A percentile compares a stretch with the other conserved stretches of the same genome.
These are phyloP conservation scores for Spialia ferax DNA, from an alignment of 2,888 invertebrate genomes.

Conservation along the genomic window DNA sequence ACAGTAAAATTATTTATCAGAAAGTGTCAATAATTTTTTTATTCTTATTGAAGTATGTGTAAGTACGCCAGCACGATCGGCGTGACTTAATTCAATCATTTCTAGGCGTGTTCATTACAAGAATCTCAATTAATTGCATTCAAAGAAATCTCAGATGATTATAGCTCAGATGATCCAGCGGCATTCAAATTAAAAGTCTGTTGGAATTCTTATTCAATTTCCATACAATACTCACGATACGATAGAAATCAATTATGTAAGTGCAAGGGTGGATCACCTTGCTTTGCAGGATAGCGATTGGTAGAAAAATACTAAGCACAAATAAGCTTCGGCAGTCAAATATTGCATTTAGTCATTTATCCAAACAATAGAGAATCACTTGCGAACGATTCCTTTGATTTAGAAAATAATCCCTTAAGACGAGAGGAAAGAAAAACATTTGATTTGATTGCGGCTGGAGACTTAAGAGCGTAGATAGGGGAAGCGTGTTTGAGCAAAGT, in stretches of 20 bases:
- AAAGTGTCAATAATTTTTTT: neutral
- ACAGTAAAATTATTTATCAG: no score
- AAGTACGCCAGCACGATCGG: no score
- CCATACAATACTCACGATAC: constrained; percentile 73
- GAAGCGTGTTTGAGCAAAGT: constrained; percentile 27
- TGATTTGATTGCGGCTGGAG: constrained; percentile 33
- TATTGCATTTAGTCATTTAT: constrained; percentile 24
- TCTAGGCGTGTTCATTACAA: constrained; percentile 55
- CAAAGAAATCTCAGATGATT: constrained; percentile 81
- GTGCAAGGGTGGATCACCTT: constrained; percentile 60
- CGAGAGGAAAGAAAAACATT: constrained; percentile 31
- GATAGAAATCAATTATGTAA: constrained; percentile 81
- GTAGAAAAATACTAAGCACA: constrained; percentile 18
- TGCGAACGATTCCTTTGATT: constrained; percentile 31
- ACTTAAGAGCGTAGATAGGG: constrained; percentile 14
- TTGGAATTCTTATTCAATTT: constrained; percentile 79
- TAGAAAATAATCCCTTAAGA: constrained; percentile 30
- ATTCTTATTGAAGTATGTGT: neutral
- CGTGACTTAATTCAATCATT: constrained; percentile 61
- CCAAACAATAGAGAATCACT: constrained; percentile 28
- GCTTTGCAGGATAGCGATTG: constrained; percentile 17
- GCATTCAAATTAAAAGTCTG: constrained; percentile 79
- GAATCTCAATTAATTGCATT: constrained; percentile 82
- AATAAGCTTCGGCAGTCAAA: constrained; percentile 28
- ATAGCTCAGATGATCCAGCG: constrained; percentile 78